phyloP scores from a whole-genome alignment of 2,888 invertebrate species.

The Trachelus stipa region DNA sequence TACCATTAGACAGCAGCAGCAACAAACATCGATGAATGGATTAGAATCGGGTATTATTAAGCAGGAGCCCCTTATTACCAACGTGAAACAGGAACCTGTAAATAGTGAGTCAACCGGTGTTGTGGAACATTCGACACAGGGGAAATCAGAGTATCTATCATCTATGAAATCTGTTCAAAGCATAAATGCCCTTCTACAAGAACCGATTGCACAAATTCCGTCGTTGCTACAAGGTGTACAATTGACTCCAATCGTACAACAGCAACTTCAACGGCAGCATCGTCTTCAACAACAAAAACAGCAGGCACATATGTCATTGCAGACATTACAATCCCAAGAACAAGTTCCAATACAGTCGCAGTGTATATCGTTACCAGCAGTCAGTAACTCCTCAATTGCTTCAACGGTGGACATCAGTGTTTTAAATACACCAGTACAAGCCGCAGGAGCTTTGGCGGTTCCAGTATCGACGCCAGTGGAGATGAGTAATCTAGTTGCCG shows the following conservation, averaged over 20 bases:
- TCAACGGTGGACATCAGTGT: conserved; percentile 58
- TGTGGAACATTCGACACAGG: conserved; percentile 12
- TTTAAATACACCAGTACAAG: conserved; percentile 22
- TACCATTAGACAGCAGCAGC: conserved; percentile 40
- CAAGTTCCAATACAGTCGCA: background rate
- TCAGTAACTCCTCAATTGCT: background rate
- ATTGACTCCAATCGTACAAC: conserved; percentile 53
- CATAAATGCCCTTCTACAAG: conserved; percentile 60
- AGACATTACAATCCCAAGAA: background rate
- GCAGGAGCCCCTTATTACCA: conserved; percentile 27
- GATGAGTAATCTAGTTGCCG: background rate
- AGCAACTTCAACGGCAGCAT: conserved; percentile 39
- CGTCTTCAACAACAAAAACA: conserved; percentile 37
- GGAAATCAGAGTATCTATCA: conserved; percentile 47
- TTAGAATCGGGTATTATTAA: conserved; percentile 35
- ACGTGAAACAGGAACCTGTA: conserved; percentile 28
- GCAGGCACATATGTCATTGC: conserved; percentile 12
- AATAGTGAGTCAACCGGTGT: background rate
- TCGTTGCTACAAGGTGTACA: conserved; percentile 55
- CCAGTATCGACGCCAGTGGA: background rate
- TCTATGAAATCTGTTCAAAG: conserved; percentile 58
- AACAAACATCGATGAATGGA: conserved; percentile 49
- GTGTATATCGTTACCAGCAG: background rate
- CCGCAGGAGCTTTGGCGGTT: background rate
- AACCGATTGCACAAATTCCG: conserved; percentile 56